Evolutionary conservation across 2,888 invertebrate genomes (phyloP), one percentile per base, ranked within the genome.

Genomic region (Prenolepis imparis): DNA sequence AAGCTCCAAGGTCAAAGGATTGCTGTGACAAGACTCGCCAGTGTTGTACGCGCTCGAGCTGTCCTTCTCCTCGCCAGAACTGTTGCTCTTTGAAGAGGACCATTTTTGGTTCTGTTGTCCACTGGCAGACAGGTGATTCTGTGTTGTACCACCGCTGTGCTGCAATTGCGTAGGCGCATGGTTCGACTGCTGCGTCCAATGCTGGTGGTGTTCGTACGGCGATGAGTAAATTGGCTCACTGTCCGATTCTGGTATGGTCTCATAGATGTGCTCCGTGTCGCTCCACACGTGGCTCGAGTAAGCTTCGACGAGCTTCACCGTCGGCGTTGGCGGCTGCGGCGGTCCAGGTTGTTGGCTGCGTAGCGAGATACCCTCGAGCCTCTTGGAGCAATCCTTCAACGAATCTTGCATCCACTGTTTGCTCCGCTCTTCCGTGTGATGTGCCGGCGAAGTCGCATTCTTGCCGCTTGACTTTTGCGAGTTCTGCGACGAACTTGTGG

Each of bases 1-100:
- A 28, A 96, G 93, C 88, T 96, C 95, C 85, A 96, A 93, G 5
- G 96, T 96, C 18, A 96, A 92, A 9, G 96, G 96, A 92, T 96
- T 96, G 91, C 97, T 97, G 89, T 97, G 96, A 91, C 97, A 97
- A n/a, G 97, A 97, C 80, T 97, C 97, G 1, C 97, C 97, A 1
- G 97, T 97, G 92, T 97, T 97, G 93, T 97, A 97, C 70, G 97
- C 97, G 94, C 96, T 96, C 52, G 97, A 97, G 67, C 96, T 96
- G 85, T 97, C 96, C 85, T 96, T 96, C 84, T 96, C 96, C 86
- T 96, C 96, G 41, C 95, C 95, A 55, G 95, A 95, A 86, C 95
- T 95, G 83, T 94, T 94, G 87, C 94, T 94, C 83, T 94, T 93
- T 3, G 94, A 94, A 0, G 94, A 94, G 0, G 93, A 94, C 90